Percentiles rank a stretch among this genome's conserved stretches.
Evolutionary conservation across 2,113 vertebrate genomes (phyloP).

Genomic region (Centrocercus urophasianus): DNA sequence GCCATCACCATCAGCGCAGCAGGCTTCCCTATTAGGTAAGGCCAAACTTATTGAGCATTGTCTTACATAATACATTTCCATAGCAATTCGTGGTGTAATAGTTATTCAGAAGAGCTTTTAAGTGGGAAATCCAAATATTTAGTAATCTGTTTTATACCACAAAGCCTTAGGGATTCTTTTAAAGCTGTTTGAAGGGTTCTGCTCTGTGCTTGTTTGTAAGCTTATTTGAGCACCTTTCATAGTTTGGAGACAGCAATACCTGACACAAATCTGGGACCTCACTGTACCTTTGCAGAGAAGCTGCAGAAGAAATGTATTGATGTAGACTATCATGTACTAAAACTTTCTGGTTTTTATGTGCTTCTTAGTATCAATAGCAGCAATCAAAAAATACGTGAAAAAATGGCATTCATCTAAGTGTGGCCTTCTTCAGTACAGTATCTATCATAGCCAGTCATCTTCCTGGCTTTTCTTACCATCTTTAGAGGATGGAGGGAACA

Average conservation of each 20-base stretch:
- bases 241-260: neutral
- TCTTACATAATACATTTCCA: neutral
- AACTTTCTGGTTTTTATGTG: neutral
- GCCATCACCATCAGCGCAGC: constrained; percentile 95
- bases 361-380: neutral
- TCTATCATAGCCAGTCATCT: neutral
- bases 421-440: neutral
- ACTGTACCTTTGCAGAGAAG: neutral
- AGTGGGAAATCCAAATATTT: neutral
- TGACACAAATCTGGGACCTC: neutral
- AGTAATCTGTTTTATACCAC: neutral
- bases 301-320: neutral
- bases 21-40: constrained; percentile 94
- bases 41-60: neutral
- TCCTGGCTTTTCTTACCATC: neutral
- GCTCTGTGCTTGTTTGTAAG: neutral
- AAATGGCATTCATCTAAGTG: neutral
- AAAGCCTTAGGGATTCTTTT: neutral
- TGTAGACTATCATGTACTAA: neutral
- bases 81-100: neutral
- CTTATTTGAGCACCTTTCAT: neutral
- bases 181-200: neutral
- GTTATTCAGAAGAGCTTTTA: neutral
- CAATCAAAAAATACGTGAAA: neutral
- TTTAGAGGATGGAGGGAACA: neutral